A percentile compares a stretch with the other conserved stretches of the same genome.
phyloP scores from a whole-genome alignment of 2,888 invertebrate species.

The Diarsia mendica region DNA sequence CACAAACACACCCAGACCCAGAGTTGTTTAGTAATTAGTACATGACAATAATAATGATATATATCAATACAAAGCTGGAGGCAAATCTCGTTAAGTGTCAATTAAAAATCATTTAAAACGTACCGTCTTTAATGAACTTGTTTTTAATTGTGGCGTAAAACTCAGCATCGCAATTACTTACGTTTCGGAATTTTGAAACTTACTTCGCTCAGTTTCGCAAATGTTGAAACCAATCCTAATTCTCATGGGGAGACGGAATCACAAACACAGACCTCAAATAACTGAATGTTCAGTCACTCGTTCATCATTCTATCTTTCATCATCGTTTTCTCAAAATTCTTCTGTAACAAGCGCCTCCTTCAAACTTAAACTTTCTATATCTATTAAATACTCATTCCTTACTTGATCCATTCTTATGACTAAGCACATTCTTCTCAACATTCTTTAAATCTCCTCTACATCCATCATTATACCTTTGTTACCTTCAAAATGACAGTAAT shows the following conservation, averaged over 20 bases:
- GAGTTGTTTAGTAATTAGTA: not conserved
- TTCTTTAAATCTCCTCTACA: too few species aligned
- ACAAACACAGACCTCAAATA: not conserved
- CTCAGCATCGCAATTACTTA: not conserved
- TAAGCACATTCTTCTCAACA: too few species aligned
- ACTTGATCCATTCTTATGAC: too few species aligned
- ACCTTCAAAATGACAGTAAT: not conserved
- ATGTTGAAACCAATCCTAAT: not conserved
- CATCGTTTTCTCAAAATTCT: too few species aligned
- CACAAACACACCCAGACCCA: too few species aligned
- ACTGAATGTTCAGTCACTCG: not conserved
- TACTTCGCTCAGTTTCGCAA: not conserved
- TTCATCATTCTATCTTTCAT: too few species aligned
- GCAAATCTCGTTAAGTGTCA: conserved; percentile 22
- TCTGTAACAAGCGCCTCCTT: too few species aligned
- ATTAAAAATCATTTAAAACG: conserved; percentile 5
- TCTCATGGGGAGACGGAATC: not conserved
- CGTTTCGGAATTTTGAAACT: conserved; percentile 10
- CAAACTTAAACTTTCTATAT: too few species aligned
- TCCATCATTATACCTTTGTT: not conserved
- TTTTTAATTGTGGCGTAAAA: conserved; percentile 21
- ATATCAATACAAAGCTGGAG: conserved; percentile 19
- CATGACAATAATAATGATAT: not conserved
- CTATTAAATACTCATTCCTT: too few species aligned
- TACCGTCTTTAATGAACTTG: conserved; percentile 21